Evolutionary conservation across 2,888 invertebrate species (phyloP).

Genomic region (Adelphocoris suturalis): DNA sequence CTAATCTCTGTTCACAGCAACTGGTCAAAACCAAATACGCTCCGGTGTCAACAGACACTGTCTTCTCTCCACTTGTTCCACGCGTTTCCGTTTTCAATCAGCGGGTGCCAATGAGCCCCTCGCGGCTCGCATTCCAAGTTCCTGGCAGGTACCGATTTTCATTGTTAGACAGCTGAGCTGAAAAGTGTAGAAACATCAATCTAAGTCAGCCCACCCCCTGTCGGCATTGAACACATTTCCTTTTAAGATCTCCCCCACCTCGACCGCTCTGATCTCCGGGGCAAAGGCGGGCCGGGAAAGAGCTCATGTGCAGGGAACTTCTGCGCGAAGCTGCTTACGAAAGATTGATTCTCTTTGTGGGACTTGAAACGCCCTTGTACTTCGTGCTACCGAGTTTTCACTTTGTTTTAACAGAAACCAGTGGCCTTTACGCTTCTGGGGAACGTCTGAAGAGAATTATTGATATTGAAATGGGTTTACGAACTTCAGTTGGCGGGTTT

Average conservation of each 20-base stretch:
- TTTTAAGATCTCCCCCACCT: not conserved
- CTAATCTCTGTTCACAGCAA: too few relatives aligned
- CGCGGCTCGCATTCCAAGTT: not conserved
- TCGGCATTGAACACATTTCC: not conserved
- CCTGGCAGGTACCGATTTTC: not conserved
- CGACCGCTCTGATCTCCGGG: not conserved
- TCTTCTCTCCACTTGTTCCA: too few relatives aligned
- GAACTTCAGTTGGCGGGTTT: too few relatives aligned
- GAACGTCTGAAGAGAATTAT: too few relatives aligned
- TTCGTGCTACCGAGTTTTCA: not conserved
- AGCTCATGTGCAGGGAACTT: constrained; percentile 14
- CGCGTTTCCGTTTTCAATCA: too few relatives aligned
- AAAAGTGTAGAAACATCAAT: not conserved
- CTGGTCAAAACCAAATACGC: too few relatives aligned
- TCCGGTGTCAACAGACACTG: too few relatives aligned
- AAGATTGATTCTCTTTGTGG: constrained; percentile 25
- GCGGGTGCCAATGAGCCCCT: too few relatives aligned
- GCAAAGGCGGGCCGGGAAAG: not conserved
- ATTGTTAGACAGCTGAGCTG: constrained; percentile 8
- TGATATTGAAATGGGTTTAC: too few relatives aligned
- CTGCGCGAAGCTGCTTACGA: constrained; percentile 5
- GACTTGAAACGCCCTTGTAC: constrained; percentile 3
- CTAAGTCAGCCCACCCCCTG: not conserved
- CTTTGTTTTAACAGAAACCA: too few relatives aligned
- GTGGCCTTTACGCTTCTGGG: too few relatives aligned